Percentiles rank a stretch among this genome's conserved stretches.
Conservation (phyloP, 1,140 invertebrate genomes). For the Zaprionus capensis region DNA sequence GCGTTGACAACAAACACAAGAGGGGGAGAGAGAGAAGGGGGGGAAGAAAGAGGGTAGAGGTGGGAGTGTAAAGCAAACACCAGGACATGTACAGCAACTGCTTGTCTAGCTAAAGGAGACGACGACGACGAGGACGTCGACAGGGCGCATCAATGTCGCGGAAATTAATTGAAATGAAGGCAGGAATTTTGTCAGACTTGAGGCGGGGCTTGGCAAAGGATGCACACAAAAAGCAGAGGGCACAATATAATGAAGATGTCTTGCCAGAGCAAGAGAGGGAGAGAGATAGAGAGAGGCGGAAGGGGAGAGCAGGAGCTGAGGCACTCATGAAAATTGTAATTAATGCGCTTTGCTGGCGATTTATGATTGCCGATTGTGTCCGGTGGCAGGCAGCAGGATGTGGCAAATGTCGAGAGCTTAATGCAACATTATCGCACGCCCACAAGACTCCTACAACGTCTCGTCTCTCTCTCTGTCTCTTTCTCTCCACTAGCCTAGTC, state of each 20-base stretch:
- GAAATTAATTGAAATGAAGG: conserved; percentile 82
- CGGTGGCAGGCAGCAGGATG: conserved; percentile 25
- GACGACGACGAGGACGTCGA: conserved; percentile 34
- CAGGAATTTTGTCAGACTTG: conserved; percentile 62
- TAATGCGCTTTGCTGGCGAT: conserved; percentile 41
- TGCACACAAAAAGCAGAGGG: conserved; percentile 27
- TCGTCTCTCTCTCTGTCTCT: neutral
- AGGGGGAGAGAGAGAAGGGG: neutral
- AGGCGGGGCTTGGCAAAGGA: conserved; percentile 33
- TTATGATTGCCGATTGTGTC: conserved; percentile 52
- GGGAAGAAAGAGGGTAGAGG: neutral
- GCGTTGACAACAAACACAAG: conserved; percentile 65
- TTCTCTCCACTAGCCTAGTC: conserved; percentile 22
- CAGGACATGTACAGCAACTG: neutral
- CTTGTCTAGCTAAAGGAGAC: conserved; percentile 2
- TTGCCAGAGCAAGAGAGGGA: neutral
- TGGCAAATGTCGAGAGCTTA: conserved; percentile 64
- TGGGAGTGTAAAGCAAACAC: neutral
- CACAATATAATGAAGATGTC: conserved; percentile 3
- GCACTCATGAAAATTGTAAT: conserved; percentile 35
- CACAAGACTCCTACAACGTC: conserved; percentile 30
- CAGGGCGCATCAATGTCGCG: conserved; percentile 76
- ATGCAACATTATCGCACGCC: conserved; percentile 73
- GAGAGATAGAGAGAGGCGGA: neutral
- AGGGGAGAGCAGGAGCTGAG: no score